Evolutionary conservation across 2,113 vertebrate species (phyloP).

Genomic region (Archilochus colubris): DNA sequence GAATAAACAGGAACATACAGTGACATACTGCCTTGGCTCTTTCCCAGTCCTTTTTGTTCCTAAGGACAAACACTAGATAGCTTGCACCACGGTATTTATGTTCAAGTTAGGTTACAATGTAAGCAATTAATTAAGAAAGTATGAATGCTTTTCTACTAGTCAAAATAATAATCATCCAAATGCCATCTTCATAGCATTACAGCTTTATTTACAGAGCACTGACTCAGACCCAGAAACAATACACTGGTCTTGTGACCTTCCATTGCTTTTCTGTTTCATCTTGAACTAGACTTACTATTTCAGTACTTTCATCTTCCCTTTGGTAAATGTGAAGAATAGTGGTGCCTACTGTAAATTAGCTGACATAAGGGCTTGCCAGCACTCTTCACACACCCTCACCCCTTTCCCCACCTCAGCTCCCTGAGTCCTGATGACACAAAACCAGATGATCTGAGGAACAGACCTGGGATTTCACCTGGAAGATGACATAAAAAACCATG

Average conservation of each 20-base stretch:
- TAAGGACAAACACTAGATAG: conserved; percentile 24
- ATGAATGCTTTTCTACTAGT: not conserved
- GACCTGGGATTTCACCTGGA: not conserved
- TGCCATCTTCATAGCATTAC: not conserved
- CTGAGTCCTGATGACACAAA: not conserved
- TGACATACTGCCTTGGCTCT: conserved; percentile 34
- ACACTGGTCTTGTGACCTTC: not conserved
- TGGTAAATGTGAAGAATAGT: not conserved
- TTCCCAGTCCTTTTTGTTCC: not conserved
- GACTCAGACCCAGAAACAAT: not conserved
- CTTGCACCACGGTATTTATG: not conserved
- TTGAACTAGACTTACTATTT: not conserved
- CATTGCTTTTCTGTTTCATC: not conserved
- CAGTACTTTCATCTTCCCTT: not conserved
- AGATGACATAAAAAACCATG: not conserved
- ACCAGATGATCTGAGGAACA: accelerated
- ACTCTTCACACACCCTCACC: not conserved
- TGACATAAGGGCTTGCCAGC: not conserved
- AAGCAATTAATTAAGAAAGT: not conserved
- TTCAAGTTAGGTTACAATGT: not conserved
- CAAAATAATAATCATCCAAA: not conserved
- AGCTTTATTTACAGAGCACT: not conserved
- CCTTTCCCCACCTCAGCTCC: not conserved
- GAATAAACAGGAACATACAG: conserved; percentile 67
- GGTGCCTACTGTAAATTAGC: not conserved